Percentiles rank a stretch among this genome's conserved stretches.
Evolutionary conservation across 1,140 invertebrate genomes (phyloP).

Genomic region (Hydropsyche tenuis): DNA sequence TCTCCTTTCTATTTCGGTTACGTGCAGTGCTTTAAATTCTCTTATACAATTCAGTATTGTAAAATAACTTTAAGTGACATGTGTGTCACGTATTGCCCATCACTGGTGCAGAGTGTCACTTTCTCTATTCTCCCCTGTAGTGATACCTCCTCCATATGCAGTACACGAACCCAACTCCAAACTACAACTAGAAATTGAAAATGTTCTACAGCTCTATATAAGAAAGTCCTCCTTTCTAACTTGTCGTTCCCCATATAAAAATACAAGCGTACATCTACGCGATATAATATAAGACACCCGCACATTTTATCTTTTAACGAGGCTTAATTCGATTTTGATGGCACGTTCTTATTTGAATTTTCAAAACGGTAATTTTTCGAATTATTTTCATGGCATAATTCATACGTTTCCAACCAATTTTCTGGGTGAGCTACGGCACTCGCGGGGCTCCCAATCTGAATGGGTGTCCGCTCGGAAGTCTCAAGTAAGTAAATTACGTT

Average conservation of each 20-base stretch:
- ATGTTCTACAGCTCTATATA: constrained; percentile 9
- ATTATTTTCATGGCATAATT: no score
- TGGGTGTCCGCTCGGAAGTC: constrained; percentile 17
- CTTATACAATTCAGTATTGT: no score
- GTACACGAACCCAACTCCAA: constrained; percentile 12
- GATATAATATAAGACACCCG: no score
- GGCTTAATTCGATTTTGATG: no score
- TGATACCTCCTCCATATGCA: constrained; percentile 10
- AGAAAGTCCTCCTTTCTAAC: neutral
- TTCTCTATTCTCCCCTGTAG: neutral
- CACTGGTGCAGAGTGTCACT: constrained; percentile 22
- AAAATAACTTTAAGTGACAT: no score
- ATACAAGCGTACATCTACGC: no score
- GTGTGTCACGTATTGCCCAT: constrained; percentile 12
- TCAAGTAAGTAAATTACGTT: constrained; percentile 34
- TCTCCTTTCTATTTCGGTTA: no score
- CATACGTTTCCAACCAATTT: constrained; percentile 5
- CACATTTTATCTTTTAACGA: no score
- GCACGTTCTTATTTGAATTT: no score
- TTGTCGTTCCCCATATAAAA: no score
- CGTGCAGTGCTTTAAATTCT: no score
- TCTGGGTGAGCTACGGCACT: neutral
- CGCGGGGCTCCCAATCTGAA: neutral
- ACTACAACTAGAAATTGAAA: constrained; percentile 25
- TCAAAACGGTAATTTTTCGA: no score